Percentiles rank a stretch among this genome's conserved stretches.
phyloP scores from a whole-genome alignment of 2,888 invertebrate species.

The Pimpla rufipes region DNA sequence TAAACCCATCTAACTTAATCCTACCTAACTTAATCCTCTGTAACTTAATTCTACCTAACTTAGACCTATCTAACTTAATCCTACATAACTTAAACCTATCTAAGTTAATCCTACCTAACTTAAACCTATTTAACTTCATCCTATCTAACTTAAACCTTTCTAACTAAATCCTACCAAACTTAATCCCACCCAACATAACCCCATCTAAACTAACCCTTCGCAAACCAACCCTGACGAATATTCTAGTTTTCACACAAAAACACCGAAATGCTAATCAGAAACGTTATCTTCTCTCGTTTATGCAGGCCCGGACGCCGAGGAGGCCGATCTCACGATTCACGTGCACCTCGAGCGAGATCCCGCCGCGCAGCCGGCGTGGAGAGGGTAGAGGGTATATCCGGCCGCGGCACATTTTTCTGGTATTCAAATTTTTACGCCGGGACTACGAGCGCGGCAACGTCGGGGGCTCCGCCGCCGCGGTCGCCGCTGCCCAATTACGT shows the following conservation, averaged over 20 bases:
- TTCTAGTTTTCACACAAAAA: background rate
- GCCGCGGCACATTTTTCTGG: conserved; percentile 62
- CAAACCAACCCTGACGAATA: no score
- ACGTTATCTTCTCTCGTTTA: background rate
- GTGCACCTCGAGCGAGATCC: background rate
- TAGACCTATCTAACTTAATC: no score
- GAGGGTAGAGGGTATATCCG: conserved; percentile 50
- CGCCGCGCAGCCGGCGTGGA: background rate
- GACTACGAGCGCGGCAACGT: conserved; percentile 17
- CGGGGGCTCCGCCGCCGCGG: conserved; percentile 42
- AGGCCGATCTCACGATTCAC: conserved; percentile 24
- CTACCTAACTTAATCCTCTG: no score
- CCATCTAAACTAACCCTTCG: no score
- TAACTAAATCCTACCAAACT: no score
- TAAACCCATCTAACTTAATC: no score
- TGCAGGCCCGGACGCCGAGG: background rate
- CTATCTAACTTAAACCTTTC: no score
- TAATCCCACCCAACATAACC: no score
- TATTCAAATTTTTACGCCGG: conserved; percentile 68
- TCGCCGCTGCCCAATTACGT: conserved; percentile 69
- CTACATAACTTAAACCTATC: no score
- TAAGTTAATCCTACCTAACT: no score
- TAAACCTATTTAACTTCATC: no score
- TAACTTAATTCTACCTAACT: no score
- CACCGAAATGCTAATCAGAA: background rate